These are phyloP conservation scores for Coptotermes formosanus DNA, from an alignment of 1,140 invertebrate genomes.

Conservation along the genomic window DNA sequence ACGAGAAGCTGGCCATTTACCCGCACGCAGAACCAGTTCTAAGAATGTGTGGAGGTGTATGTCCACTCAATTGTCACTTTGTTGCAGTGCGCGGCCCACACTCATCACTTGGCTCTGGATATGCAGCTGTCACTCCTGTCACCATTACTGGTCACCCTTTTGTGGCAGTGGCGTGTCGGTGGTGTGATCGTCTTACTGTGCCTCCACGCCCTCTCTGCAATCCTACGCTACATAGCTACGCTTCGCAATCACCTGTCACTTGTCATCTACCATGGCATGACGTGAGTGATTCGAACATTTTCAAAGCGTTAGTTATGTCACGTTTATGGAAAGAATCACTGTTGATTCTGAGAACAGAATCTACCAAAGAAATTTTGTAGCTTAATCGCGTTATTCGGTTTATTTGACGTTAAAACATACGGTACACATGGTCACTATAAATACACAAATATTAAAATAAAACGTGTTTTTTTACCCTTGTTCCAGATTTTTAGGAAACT, in stretches of 20 bases:
- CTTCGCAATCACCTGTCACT: constrained; percentile 59
- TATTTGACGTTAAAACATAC: no score
- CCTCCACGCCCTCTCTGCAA: constrained; percentile 57
- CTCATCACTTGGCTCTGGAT: constrained; percentile 73
- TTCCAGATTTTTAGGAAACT: no score
- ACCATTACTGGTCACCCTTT: constrained; percentile 66
- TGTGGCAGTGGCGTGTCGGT: constrained; percentile 55
- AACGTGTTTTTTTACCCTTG: no score
- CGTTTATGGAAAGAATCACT: neutral
- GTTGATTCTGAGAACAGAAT: neutral
- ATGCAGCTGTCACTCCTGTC: constrained; percentile 76
- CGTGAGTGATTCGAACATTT: constrained; percentile 49
- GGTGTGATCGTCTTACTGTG: constrained; percentile 55
- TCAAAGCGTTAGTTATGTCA: neutral
- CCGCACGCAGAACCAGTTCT: no score
- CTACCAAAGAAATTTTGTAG: no score
- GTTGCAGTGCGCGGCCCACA: constrained; percentile 66
- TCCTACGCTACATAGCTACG: constrained; percentile 58
- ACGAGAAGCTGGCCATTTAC: no score
- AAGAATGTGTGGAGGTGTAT: no score
- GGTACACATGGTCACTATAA: no score
- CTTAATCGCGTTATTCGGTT: no score
- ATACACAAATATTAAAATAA: no score
- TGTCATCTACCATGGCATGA: constrained; percentile 64
- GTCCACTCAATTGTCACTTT: no score